Evolutionary conservation across 2,113 vertebrate genomes (phyloP).

Genomic region (Corythaeola cristata): DNA sequence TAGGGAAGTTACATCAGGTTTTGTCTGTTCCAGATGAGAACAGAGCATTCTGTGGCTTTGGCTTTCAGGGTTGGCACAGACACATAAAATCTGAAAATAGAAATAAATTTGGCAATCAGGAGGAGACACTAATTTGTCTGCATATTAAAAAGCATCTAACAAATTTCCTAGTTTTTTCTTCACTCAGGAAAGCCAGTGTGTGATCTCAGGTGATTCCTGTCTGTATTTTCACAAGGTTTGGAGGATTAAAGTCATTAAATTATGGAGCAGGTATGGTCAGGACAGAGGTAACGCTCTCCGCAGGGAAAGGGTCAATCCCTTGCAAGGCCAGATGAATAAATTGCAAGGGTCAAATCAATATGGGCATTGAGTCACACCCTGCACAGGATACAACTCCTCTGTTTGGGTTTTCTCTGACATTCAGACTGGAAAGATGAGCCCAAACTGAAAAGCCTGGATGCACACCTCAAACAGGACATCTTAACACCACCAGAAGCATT

Average conservation of each 20-base stretch:
- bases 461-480: background rate
- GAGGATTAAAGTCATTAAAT: background rate
- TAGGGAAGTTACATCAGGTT: background rate
- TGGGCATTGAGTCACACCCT: background rate
- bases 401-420: background rate
- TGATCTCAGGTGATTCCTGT: background rate
- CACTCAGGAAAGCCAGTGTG: background rate
- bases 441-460: background rate
- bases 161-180: background rate
- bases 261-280: background rate
- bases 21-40: background rate
- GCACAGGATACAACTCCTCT: background rate
- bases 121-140: background rate
- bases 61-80: background rate
- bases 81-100: background rate
- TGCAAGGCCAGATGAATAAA: background rate
- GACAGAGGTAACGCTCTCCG: fast-evolving
- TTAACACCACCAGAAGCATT: background rate
- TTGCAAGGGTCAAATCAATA: background rate
- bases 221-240: background rate
- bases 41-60: background rate
- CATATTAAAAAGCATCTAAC: background rate
- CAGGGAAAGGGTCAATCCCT: background rate
- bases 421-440: background rate
- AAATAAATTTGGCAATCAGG: background rate